Conservation (phyloP, 2,797 vertebrate species). For the Esox masquinongy region DNA sequence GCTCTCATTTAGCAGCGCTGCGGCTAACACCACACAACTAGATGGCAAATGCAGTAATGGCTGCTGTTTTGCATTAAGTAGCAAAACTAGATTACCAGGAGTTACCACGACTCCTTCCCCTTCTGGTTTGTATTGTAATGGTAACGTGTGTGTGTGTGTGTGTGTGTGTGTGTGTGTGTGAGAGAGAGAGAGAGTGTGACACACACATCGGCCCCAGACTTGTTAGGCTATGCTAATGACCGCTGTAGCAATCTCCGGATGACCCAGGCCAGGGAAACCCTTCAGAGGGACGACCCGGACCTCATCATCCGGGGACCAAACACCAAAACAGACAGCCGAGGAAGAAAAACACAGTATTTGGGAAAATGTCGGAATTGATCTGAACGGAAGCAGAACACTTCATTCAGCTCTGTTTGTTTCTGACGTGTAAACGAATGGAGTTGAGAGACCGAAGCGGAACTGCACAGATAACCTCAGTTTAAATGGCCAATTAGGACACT, state of each 20-base stretch:
- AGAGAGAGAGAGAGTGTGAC: too few relatives aligned
- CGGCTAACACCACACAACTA: conserved; percentile 73
- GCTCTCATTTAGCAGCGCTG: conserved; percentile 89
- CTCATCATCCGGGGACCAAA: neutral
- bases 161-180: neutral
- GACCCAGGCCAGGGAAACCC: neutral
- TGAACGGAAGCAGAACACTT: neutral
- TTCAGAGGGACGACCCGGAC: neutral
- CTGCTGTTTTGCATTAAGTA: conserved; percentile 57
- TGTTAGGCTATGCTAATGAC: conserved; percentile 1
- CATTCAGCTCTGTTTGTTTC: neutral
- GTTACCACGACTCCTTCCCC: neutral
- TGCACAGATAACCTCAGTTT: neutral
- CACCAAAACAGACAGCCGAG: neutral
- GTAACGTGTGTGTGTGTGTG: neutral
- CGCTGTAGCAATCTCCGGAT: neutral
- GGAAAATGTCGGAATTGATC: neutral
- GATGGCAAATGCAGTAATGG: conserved; percentile 87
- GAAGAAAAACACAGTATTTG: neutral
- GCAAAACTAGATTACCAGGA: neutral
- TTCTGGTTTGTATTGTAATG: neutral
- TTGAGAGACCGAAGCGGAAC: neutral
- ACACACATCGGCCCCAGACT: neutral
- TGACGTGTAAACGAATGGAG: neutral
- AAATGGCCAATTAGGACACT: neutral